Conservation (phyloP, 2,888 invertebrate species). For the Lamproptera curius region DNA sequence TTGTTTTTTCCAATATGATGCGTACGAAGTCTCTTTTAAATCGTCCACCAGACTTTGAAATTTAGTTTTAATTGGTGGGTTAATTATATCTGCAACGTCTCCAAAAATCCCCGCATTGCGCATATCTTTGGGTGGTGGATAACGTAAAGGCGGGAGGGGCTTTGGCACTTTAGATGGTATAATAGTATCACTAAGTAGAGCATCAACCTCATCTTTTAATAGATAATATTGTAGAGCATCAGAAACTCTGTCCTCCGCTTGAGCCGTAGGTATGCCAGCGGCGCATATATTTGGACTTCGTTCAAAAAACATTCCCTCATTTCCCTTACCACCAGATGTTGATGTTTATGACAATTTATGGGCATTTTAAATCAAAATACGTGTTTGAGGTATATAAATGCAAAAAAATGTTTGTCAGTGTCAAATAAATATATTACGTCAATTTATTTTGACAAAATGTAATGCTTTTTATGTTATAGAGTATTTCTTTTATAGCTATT, state of each 20-base stretch:
- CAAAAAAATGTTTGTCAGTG: background rate
- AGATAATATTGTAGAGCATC: constrained; percentile 53
- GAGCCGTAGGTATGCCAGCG: constrained; percentile 55
- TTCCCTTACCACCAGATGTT: constrained; percentile 62
- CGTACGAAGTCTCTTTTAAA: constrained; percentile 52
- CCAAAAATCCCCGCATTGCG: constrained; percentile 46
- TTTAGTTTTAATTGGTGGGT: constrained; percentile 53
- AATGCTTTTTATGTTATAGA: background rate
- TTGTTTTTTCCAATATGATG: constrained; percentile 57
- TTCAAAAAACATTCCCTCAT: constrained; percentile 55
- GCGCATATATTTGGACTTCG: constrained; percentile 56
- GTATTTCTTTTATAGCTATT: background rate
- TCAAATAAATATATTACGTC: constrained; percentile 7
- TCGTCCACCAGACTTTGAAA: constrained; percentile 54
- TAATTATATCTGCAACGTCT: constrained; percentile 41
- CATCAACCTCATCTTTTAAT: constrained; percentile 58
- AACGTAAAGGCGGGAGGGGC: constrained; percentile 47
- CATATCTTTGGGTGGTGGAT: constrained; percentile 44
- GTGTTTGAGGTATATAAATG: background rate
- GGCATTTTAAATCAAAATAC: constrained; percentile 38
- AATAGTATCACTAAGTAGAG: constrained; percentile 54
- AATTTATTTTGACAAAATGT: background rate
- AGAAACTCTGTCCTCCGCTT: constrained; percentile 41
- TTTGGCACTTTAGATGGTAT: constrained; percentile 44
- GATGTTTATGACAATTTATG: constrained; percentile 46